Evolutionary conservation across 2,888 invertebrate species (phyloP), one percentile per base, ranked within the genome.

Genomic region (Cotesia congregata): DNA sequence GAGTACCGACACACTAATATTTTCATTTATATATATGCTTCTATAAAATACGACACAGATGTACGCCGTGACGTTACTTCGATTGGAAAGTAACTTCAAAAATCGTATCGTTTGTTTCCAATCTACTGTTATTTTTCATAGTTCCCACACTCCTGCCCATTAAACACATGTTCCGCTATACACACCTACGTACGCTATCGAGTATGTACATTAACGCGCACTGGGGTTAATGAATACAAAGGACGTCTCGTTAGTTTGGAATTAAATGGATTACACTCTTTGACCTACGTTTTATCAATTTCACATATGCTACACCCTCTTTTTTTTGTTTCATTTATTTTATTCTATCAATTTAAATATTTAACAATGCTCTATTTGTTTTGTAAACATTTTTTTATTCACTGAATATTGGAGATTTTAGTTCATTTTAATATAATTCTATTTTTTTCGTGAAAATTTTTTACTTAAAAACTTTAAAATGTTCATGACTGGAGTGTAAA

Each of bases 221-320:
- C 75, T 78, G 74, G 77, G 80, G 80, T 83, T 82, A 81, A 83
- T 83, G 82, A 82, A 79, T 79, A 81, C 83, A 83, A 82, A 83
- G 82, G 83, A 79, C 79, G 83, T 85, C 86, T 86, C 85, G 86
- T 86, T 86, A 86, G 84, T 79, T 81, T 79, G 80, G 84, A 85
- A 86, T 86, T 86, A 86, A 87, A 85, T 83, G 84, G 85, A 86
- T 87, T 86, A 69, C 74, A 75, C 75, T 74, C 78, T 15, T 65
- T 50, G 50, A 50, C 50, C 50, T 50, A 50, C 50, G 50, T 50
- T 50, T 50, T 50, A 50, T 50, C 50, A 50, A 50, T 50, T 50
- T 12, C 50, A 50, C 50, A 50, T 50, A 50, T 50, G 50, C 12
- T 50, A 7, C 12, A 50, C 50, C 39, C 69, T 30, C 50, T 69